Conservation (phyloP, 2,113 vertebrate genomes). For the Sander vitreus region DNA sequence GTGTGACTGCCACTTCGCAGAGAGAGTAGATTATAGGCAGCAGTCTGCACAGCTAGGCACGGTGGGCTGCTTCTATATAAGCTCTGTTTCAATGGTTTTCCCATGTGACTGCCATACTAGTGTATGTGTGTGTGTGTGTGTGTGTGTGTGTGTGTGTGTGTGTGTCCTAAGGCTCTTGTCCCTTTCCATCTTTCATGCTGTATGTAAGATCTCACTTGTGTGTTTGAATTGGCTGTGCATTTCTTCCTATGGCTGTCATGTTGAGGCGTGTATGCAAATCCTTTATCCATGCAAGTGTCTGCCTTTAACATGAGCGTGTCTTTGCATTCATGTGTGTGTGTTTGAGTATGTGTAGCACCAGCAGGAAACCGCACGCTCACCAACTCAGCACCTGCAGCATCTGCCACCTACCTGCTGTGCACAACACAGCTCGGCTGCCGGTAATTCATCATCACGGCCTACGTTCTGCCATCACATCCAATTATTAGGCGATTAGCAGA, state of each 20-base stretch:
- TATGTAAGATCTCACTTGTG: background rate
- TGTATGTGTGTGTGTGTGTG: slow-evolving; percentile 13
- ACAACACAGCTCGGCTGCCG: slow-evolving; percentile 36
- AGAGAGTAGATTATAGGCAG: slow-evolving; percentile 47
- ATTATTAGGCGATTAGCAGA: slow-evolving; percentile 77
- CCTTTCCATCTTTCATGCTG: slow-evolving; percentile 12
- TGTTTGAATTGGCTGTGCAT: slow-evolving; percentile 6
- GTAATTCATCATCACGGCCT: slow-evolving; percentile 71
- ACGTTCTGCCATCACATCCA: slow-evolving; percentile 69
- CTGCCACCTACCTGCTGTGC: slow-evolving; percentile 66
- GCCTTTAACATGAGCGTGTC: background rate
- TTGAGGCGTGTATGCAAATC: slow-evolving; percentile 17
- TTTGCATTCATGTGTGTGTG: background rate
- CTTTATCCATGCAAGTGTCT: background rate
- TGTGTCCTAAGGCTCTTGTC: slow-evolving; percentile 12
- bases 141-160: slow-evolving; percentile 16
- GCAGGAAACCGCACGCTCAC: slow-evolving; percentile 44
- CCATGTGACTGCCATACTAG: slow-evolving; percentile 18
- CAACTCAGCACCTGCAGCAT: slow-evolving; percentile 67
- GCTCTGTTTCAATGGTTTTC: slow-evolving; percentile 32
- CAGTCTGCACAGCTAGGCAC: slow-evolving; percentile 32
- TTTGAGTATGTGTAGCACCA: slow-evolving; percentile 19
- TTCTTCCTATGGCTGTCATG: slow-evolving; percentile 15
- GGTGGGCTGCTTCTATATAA: slow-evolving; percentile 43
- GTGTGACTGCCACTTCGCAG: slow-evolving; percentile 29